Evolutionary conservation across 2,797 vertebrate genomes (phyloP), one percentile per base, ranked within the genome.

Genomic region (Taenioides sp.): DNA sequence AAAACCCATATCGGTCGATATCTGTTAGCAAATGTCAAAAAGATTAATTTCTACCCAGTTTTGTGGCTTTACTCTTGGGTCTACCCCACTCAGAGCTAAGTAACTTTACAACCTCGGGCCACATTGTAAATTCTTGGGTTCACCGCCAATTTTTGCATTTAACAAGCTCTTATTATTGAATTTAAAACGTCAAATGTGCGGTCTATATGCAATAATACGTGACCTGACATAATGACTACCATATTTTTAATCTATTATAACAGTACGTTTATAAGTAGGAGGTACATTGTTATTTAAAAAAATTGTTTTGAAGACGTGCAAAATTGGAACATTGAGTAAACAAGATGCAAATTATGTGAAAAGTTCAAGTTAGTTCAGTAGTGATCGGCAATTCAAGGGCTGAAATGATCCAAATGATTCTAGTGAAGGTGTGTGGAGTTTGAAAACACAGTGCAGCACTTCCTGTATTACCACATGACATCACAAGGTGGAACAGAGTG

Each of bases 121-220:
- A 3, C 65, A 17, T 67, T 75, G 54, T 76, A 71, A 75, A 73
- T 73, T 77, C 69, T 64, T 72, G 22, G 69, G 2, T 74, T 78
- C 23, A 57, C 49, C 72, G 67, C 67, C 77, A 82, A 4, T 68
- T 73, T 71, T 67, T 57, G 74, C 75, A 57, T 71, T 78, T 77
- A 62, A 74, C 17, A 61, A 75, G 66, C 47, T 3, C 64, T 79
- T 76, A 25, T 80, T 64, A 78, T 62, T 37, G 47, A 72, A 64
- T 73, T 18, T 54, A 65, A 75, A 59, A 47, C 18, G 6, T 27
- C 49, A 28, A 60, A 64, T 22, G 31, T 17, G 20, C 9, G 9
- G 34, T 37, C 1, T 37, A 1, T 37, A 37, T 37, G 7, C 18
- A 22, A 27, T 27, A 22, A 5, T 71, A 16, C 50, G 59, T 69